Percentiles rank a stretch among this genome's conserved stretches.
Conservation (phyloP, 2,113 vertebrate genomes). For the Eurypyga helias region DNA sequence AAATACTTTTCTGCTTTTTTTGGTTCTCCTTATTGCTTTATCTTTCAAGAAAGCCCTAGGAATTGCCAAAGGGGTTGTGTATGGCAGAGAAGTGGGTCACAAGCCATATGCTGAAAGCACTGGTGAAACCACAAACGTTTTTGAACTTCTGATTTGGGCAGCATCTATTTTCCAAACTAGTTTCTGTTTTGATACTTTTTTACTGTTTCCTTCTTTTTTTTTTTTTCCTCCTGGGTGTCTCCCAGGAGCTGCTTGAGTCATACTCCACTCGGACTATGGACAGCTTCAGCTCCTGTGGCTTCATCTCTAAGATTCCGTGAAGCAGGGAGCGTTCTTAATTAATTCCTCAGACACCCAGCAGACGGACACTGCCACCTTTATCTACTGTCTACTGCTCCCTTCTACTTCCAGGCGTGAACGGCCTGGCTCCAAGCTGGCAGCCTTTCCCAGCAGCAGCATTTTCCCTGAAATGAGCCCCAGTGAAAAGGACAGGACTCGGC, state of each 20-base stretch:
- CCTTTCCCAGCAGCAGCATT: background rate
- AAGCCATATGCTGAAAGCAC: background rate
- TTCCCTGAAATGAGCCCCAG: background rate
- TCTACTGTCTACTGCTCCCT: background rate
- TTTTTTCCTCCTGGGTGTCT: background rate
- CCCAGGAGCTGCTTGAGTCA: background rate
- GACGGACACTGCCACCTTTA: conserved; percentile 42
- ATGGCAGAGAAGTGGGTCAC: background rate
- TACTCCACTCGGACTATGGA: background rate
- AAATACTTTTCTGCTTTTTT: background rate
- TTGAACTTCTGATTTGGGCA: background rate
- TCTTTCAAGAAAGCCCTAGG: background rate
- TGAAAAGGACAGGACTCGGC: background rate
- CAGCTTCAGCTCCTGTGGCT: background rate
- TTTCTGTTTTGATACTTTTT: background rate
- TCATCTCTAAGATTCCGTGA: background rate
- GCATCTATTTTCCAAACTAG: background rate
- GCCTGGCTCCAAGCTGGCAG: background rate
- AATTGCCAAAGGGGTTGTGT: background rate
- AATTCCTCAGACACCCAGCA: conserved; percentile 48
- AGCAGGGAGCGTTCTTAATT: conserved; percentile 2
- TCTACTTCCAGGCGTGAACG: background rate
- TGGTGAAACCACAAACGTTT: background rate
- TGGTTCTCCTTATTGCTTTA: background rate
- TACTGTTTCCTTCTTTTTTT: background rate